Percentiles rank a stretch among this genome's conserved stretches.
These are phyloP conservation scores for Micronycteris hirsuta DNA, from an alignment of 2,113 vertebrate species.

Conservation along the genomic window DNA sequence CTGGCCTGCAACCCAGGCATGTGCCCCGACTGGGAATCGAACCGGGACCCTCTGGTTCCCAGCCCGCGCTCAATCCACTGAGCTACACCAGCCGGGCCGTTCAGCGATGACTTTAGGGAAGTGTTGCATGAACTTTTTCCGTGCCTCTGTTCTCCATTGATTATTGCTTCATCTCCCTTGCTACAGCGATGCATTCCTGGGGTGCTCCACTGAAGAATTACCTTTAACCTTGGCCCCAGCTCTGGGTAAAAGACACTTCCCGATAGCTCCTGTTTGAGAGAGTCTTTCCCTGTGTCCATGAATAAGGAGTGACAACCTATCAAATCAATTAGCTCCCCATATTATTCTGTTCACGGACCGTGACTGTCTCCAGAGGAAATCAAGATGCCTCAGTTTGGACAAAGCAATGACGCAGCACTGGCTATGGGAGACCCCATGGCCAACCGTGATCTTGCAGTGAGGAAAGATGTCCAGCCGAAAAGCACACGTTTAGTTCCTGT, in stretches of 20 bases:
- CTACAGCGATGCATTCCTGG: rapidly evolving
- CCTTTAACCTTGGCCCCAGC: not conserved
- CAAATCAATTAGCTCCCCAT: not conserved
- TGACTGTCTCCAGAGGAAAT: too few relatives aligned
- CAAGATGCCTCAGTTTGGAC: not conserved
- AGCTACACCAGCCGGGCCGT: too few relatives aligned
- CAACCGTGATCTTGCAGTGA: not conserved
- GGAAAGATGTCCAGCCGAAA: not conserved
- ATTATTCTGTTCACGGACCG: not conserved
- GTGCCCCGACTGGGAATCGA: too few relatives aligned
- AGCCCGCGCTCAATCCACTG: too few relatives aligned
- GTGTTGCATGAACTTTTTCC: not conserved
- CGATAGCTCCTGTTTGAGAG: not conserved
- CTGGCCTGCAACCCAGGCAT: too few relatives aligned
- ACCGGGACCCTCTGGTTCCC: too few relatives aligned
- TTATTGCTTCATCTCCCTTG: not conserved
- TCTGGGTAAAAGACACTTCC: not conserved
- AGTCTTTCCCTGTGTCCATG: not conserved
- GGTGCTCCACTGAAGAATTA: not conserved
- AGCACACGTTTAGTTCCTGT: not conserved
- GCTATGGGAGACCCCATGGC: not conserved
- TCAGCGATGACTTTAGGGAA: not conserved
- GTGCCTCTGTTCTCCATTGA: not conserved
- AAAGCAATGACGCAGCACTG: not conserved
- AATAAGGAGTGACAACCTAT: not conserved